phyloP scores from a whole-genome alignment of 2,888 invertebrate species.

The Phoronis australis region DNA sequence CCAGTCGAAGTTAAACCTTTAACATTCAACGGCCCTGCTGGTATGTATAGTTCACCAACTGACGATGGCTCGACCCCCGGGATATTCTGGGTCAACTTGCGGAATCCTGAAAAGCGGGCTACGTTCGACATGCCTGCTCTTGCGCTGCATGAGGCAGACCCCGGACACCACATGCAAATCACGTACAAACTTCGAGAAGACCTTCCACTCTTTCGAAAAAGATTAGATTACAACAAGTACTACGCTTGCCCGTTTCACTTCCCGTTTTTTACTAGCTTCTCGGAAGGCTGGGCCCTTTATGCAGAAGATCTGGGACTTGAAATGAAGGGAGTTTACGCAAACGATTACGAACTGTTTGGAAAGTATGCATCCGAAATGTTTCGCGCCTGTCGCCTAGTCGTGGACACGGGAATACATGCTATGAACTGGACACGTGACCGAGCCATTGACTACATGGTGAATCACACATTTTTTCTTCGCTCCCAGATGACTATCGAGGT shows the following conservation, averaged over 20 bases:
- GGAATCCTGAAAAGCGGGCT: too few relatives aligned
- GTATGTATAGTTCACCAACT: too few relatives aligned
- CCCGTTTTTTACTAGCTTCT: conserved; percentile 43
- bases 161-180: conserved; percentile 41
- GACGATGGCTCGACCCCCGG: too few relatives aligned
- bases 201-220: conserved; percentile 25
- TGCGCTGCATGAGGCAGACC: conserved; percentile 42
- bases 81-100: too few relatives aligned
- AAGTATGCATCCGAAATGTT: conserved; percentile 34
- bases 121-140: conserved; percentile 40
- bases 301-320: conserved; percentile 50
- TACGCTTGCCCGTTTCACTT: conserved; percentile 38
- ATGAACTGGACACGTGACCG: conserved; percentile 38
- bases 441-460: conserved; percentile 34
- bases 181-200: background rate
- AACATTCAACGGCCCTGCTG: too few relatives aligned
- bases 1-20: too few relatives aligned
- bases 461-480: conserved; percentile 25
- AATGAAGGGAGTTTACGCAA: conserved; percentile 46
- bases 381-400: conserved; percentile 37
- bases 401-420: conserved; percentile 41
- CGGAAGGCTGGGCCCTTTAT: conserved; percentile 54
- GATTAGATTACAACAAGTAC: conserved; percentile 29
- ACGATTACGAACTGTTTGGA: conserved; percentile 36
- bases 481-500: conserved; percentile 32